Percentiles rank a stretch among this genome's conserved stretches.
Conservation (phyloP, 2,888 invertebrate species). For the Zaprionus lineosus region DNA sequence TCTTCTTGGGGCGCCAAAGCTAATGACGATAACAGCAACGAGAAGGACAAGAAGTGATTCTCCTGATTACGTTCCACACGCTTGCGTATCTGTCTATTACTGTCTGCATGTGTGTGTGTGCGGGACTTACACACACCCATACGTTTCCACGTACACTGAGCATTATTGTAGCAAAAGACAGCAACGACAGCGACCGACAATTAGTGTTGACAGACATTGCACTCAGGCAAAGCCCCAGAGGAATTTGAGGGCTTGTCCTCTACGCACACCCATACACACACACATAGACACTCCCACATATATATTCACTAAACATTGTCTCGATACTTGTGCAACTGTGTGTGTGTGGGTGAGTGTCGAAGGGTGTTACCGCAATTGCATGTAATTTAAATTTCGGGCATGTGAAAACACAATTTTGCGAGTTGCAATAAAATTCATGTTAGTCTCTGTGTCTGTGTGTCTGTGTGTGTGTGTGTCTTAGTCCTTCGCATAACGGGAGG, state of each 20-base stretch:
- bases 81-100: slow-evolving; percentile 4
- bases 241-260: slow-evolving; percentile 62
- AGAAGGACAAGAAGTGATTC: slow-evolving; percentile 18
- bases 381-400: slow-evolving; percentile 41
- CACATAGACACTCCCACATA: slow-evolving; percentile 10
- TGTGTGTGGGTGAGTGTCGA: slow-evolving; percentile 11
- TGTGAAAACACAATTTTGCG: no score
- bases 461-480: not conserved
- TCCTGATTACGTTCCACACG: slow-evolving; percentile 42
- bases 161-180: slow-evolving; percentile 68
- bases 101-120: slow-evolving; percentile 28
- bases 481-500: no score
- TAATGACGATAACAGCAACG: slow-evolving; percentile 55
- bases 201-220: slow-evolving; percentile 76
- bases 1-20: slow-evolving; percentile 42
- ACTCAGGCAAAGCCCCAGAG: slow-evolving; percentile 63
- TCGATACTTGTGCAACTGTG: not conserved
- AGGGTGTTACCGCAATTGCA: slow-evolving; percentile 30
- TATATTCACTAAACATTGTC: not conserved
- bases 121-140: slow-evolving; percentile 39
- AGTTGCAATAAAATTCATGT: no score
- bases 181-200: slow-evolving; percentile 65
- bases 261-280: slow-evolving; percentile 38
- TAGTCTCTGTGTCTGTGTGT: not conserved
- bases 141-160: slow-evolving; percentile 37